Evolutionary conservation across 2,797 vertebrate species (phyloP), one percentile per base, ranked within the genome.

Genomic region (Heterohyrax brucei): DNA sequence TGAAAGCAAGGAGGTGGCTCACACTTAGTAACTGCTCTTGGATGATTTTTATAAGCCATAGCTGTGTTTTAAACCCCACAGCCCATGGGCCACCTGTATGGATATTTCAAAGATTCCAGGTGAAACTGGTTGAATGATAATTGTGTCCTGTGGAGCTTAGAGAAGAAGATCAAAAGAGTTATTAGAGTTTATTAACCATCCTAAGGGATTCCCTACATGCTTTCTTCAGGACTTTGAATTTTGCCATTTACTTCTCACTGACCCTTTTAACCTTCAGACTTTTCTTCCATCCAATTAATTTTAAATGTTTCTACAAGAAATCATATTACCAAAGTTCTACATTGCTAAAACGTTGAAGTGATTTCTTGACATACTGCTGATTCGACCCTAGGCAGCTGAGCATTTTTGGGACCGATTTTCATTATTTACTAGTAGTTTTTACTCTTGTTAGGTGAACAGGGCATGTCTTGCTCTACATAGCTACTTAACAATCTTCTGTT

Each of bases 251-350:
- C 61, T 94, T 21, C 79, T 93, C 48, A 46, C 46, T 89, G 73
- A 94, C 48, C 66, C 61, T 56, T 95, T 94, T 92, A 93, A 87
- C 87, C 75, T 87, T 93, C 84, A 75, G 39, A 76, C 39, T 94
- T 96, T 96, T 80, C 78, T 92, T 75, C 64, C 22, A 90, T 97
- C 79, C 88, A 94, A 96, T 95, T 96, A 95, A 97, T 79, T 95
- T 95, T 86, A 91, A 93, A 61, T 88, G 19, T 94, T 96, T 95
- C 64, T 80, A 85, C 39, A 94, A 80, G 87, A 94, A 91, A 80
- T 68, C 46, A 39, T 85, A 92, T 80, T 77, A 76, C 61, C n/a
- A 62, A 48, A 59, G 62, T 89, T 93, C 75, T 93, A 66, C 84
- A 93, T 97, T 76, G 77, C 24, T 92, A 92, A 90, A 91, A 82